Percentiles rank a stretch among this genome's conserved stretches.
These are phyloP conservation scores for Scaptomyza graminum DNA, from an alignment of 1,140 invertebrate species.

Conservation along the genomic window DNA sequence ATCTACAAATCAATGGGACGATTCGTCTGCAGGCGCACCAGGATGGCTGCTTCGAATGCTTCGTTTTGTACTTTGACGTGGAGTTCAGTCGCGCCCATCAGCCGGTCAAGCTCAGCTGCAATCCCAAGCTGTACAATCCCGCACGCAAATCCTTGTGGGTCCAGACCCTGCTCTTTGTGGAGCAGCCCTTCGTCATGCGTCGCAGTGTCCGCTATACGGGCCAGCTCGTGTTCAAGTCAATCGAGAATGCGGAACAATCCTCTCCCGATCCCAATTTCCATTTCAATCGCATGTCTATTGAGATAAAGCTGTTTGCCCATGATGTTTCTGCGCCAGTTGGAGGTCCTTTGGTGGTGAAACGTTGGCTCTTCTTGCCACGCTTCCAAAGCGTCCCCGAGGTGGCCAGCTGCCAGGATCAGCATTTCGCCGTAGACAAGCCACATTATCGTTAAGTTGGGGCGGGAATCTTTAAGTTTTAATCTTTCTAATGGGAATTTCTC, in stretches of 20 bases:
- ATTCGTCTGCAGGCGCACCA: slow-evolving; percentile 13
- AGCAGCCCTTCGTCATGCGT: slow-evolving; percentile 55
- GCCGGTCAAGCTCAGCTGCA: slow-evolving; percentile 46
- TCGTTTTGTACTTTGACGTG: slow-evolving; percentile 70
- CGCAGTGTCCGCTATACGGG: slow-evolving; percentile 30
- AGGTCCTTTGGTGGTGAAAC: slow-evolving; percentile 35
- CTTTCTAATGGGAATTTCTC: too few relatives aligned
- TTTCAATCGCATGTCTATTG: slow-evolving; percentile 43
- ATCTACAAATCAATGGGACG: slow-evolving; percentile 34
- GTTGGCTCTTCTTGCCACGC: slow-evolving; percentile 47
- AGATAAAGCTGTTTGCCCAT: slow-evolving; percentile 40
- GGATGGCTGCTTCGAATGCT: slow-evolving; percentile 52
- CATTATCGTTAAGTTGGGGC: background rate
- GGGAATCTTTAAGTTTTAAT: too few relatives aligned
- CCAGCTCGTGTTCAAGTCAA: slow-evolving; percentile 21
- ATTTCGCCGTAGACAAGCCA: background rate
- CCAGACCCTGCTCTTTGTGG: slow-evolving; percentile 66
- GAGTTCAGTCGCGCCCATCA: slow-evolving; percentile 57
- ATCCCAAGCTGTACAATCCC: slow-evolving; percentile 25
- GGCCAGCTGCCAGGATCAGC: slow-evolving; percentile 52
- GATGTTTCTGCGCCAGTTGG: too few relatives aligned
- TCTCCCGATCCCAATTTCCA: too few relatives aligned
- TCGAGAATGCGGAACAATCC: too few relatives aligned
- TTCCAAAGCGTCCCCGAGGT: slow-evolving; percentile 47
- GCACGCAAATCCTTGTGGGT: slow-evolving; percentile 54